phyloP scores from a whole-genome alignment of 1,140 invertebrate species.

The Drosophila melanica region DNA sequence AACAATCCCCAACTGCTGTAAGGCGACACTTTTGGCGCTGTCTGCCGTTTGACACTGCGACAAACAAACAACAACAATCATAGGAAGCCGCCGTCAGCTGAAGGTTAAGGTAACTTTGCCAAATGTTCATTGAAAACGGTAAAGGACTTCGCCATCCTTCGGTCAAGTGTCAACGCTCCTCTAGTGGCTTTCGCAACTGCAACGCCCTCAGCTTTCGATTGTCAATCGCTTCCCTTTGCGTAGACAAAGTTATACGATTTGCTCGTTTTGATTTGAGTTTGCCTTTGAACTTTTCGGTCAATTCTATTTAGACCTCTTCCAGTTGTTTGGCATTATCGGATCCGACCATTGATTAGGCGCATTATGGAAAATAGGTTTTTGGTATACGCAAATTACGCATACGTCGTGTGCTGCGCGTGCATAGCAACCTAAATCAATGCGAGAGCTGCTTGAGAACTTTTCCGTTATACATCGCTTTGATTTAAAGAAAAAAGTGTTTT shows the following conservation, averaged over 20 bases:
- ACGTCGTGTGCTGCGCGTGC: constrained; percentile 19
- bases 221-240: neutral
- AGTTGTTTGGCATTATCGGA: neutral
- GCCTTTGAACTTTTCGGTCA: constrained; percentile 7
- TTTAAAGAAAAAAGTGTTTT: no score
- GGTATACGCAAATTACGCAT: constrained; percentile 27
- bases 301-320: no score
- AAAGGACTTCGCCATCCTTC: constrained; percentile 23
- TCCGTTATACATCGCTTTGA: no score
- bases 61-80: neutral
- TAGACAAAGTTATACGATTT: constrained; percentile 17
- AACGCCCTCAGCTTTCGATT: constrained; percentile 13
- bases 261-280: neutral
- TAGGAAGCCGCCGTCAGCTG: neutral
- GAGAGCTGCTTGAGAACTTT: neutral
- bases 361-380: neutral
- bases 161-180: constrained; percentile 22
- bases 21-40: constrained; percentile 57
- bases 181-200: constrained; percentile 9
- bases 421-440: neutral
- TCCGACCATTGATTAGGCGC: neutral
- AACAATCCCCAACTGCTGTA: constrained; percentile 41
- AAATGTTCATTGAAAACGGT: constrained; percentile 30
- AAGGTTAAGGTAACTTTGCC: constrained; percentile 1
- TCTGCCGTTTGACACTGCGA: constrained; percentile 43